Evolutionary conservation across 2,888 invertebrate genomes (phyloP), one percentile per base, ranked within the genome.

Genomic region (Lordiphosa fenestrarum): DNA sequence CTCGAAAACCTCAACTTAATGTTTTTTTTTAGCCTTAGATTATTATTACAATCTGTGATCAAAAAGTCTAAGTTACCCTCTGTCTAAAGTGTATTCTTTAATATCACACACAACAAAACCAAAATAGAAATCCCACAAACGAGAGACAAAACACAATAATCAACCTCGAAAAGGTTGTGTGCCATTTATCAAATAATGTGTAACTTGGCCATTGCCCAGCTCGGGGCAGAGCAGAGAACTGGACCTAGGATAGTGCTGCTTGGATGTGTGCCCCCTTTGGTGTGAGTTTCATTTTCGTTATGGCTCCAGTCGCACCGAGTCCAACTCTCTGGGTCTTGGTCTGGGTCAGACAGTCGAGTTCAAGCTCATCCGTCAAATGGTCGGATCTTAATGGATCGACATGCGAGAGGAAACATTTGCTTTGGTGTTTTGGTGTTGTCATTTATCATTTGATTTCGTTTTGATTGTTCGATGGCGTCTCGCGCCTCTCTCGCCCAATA

Each of bases 351-450:
- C 78, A 88, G 87, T 85, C 76, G 86, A 88, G 88, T 87, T 87
- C 87, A 87, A 88, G 87, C 87, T 80, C 87, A 87, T 87, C 87
- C 87, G 87, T 87, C 87, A 88, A 87, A 76, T 81, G 81, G 74
- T 69, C 73, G 57, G 84, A 64, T 66, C 85, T 67, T 82, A 85
- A 82, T 82, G 84, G 85, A 82, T 85, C 80, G 85, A 84, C 83
- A 74, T 71, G 60, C 48, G 60, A 51, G 49, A 44, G 48, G 49
- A 53, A 53, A 41, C 70, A 60, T 60, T 53, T 71, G 84, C 75
- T 84, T 82, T 78, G 84, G 80, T 83, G 80, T 78, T 78, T 84
- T 75, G 83, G 72, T 84, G 83, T 78, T 78, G 83, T 78, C 84
- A 85, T 86, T 86, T 84, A 86, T 86, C 86, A 86, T 86, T 84